Percentiles rank a stretch among this genome's conserved stretches.
phyloP scores from a whole-genome alignment of 2,797 vertebrate species.

The Mallotus villosus region DNA sequence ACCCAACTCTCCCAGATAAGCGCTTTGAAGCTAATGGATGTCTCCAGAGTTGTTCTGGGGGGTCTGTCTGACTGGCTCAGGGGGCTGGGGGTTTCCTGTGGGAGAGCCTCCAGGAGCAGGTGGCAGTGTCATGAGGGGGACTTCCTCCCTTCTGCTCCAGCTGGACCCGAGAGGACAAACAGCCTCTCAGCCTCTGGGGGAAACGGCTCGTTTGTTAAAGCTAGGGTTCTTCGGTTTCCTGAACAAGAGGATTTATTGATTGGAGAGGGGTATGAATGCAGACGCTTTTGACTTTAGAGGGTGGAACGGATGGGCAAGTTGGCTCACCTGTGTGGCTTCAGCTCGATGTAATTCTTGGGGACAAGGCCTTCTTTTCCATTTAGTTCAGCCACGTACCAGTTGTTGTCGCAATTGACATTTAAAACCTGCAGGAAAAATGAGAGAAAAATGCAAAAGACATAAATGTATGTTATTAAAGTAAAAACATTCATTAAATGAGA shows the following conservation, averaged over 20 bases:
- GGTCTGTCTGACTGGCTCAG: conserved; percentile 1
- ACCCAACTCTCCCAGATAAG: too few relatives aligned
- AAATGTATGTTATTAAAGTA: neutral
- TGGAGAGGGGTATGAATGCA: neutral
- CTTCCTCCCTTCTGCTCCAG: neutral
- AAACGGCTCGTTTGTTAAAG: neutral
- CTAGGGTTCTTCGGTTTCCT: neutral
- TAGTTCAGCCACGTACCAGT: conserved; percentile 87
- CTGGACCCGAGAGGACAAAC: neutral
- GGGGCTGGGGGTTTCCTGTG: neutral
- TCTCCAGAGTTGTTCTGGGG: neutral
- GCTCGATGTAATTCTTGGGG: conserved; percentile 86
- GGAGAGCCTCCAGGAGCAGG: neutral
- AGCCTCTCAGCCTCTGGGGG: neutral
- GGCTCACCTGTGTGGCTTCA: conserved; percentile 84
- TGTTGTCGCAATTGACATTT: conserved; percentile 84
- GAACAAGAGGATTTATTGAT: neutral
- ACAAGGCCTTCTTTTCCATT: conserved; percentile 83
- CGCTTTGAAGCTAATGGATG: neutral
- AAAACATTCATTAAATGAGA: neutral
- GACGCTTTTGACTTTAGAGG: neutral
- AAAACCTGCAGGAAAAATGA: conserved; percentile 72
- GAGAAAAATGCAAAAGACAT: neutral
- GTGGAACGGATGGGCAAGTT: neutral
- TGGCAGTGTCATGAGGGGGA: neutral